These are phyloP conservation scores for Trichechus manatus DNA, from an alignment of 2,113 vertebrate species.

Conservation along the genomic window DNA sequence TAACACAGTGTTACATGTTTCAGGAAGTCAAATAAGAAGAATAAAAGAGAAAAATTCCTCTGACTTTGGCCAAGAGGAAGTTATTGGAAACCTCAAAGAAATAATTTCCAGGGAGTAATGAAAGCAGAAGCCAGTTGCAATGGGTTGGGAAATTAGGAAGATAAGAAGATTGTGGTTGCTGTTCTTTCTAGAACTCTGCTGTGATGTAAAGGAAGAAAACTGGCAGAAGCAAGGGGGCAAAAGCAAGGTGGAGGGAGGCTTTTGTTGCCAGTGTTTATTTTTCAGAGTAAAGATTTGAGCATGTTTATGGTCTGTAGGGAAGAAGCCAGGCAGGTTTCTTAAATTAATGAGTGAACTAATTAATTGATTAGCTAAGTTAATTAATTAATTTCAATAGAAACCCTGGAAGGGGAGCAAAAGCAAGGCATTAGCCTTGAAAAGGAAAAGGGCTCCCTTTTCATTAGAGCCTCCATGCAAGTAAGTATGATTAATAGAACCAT, in stretches of 20 bases:
- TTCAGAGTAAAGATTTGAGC: neutral
- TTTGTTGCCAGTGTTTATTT: neutral
- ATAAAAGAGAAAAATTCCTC: neutral
- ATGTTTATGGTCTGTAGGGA: neutral
- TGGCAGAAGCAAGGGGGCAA: neutral
- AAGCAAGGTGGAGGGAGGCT: neutral
- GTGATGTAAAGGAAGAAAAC: neutral
- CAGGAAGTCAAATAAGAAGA: neutral
- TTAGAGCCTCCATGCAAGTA: neutral
- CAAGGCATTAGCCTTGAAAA: neutral
- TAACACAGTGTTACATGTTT: neutral
- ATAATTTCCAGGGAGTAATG: neutral
- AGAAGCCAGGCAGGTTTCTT: neutral
- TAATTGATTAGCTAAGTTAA: neutral
- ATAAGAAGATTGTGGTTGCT: neutral
- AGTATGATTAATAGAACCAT: neutral
- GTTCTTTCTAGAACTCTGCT: neutral
- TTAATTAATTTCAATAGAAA: neutral
- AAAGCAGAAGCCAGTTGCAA: neutral
- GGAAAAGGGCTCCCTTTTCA: neutral
- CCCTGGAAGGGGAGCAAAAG: neutral
- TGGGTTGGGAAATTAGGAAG: neutral
- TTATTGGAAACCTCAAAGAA: constrained; percentile 23
- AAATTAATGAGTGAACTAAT: neutral
- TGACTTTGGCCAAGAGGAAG: neutral